Base-by-base conservation (phyloP, 2,888 invertebrate species). In the Napeogenes inachia region DNA sequence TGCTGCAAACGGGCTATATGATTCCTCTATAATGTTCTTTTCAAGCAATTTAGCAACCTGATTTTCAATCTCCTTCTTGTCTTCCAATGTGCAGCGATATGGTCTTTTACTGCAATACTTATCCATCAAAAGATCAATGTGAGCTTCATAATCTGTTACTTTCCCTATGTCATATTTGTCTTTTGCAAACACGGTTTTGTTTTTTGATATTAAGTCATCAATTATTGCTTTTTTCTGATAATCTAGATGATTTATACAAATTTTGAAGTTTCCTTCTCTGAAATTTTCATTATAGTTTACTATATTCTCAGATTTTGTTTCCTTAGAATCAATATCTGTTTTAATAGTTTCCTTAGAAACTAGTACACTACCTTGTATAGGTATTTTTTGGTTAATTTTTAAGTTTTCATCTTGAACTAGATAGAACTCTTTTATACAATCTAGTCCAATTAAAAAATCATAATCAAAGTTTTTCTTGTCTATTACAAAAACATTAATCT, bases 371-470 rank as follows among this genome's bases (percentile, higher is more conserved):
- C 38, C 30, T 47, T 56, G 54, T 54, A 13, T 33, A 33, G 13
- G 45, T 13, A 5, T 38, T 59, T 61, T 59, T 68, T 21, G 66
- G 54, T 21, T 67, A 4, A 71, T 72, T 55, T 67, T 53, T 63
- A 69, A 63, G 8, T 70, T 63, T 57, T 72, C 68, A 67, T 73
- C 67, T 68, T 73, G 73, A 46, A 53, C 63, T 33, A 72, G 62
- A 12, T 69, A 10, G 67, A 73, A 72, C 12, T 56, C 21, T 70
- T 72, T 63, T 67, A 71, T 73, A 13, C 61, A 65, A 56, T 71
- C 70, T 57, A 73, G 66, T 35, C 73, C 70, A 62, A 72, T 67
- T 21, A 73, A 56, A 58, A 73, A 72, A 64, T 75, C 68, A 65
- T 71, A 70, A 6, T 68, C 56, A 60, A 75, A 74, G 54, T 73